These are phyloP conservation scores for Crenichthys baileyi DNA, from an alignment of 2,797 vertebrate genomes.

Conservation along the genomic window DNA sequence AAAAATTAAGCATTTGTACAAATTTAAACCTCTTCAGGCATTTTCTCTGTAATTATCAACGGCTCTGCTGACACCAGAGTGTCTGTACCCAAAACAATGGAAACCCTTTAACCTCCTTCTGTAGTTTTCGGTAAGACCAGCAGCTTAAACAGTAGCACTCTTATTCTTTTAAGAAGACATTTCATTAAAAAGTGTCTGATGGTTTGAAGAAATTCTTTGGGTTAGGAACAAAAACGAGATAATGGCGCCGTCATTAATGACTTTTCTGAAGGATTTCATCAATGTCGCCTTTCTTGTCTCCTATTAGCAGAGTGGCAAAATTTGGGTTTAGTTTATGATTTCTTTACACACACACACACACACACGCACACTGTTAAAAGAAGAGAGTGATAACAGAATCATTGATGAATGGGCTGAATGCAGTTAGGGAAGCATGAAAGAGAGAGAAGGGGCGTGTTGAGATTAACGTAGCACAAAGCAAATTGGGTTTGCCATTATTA, in stretches of 20 bases:
- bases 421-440: constrained; percentile 76
- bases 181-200: constrained; percentile 50
- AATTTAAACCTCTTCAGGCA: constrained; percentile 1
- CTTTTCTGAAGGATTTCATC: constrained; percentile 55
- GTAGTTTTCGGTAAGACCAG: constrained; percentile 33
- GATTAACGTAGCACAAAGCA: constrained; percentile 82
- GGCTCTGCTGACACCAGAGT: constrained; percentile 24
- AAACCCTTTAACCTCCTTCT: constrained; percentile 56
- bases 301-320: constrained; percentile 55
- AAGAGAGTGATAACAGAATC: constrained; percentile 77
- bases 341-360: constrained; percentile 15
- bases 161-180: constrained; percentile 14
- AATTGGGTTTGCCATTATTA: constrained; percentile 83
- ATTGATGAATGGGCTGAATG: constrained; percentile 78
- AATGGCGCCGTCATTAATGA: constrained; percentile 55
- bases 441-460: constrained; percentile 74
- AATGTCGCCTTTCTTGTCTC: constrained; percentile 58
- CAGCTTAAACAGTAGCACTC: constrained; percentile 43
- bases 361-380: constrained; percentile 41
- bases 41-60: constrained; percentile 35
- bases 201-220: constrained; percentile 61
- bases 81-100: constrained; percentile 38
- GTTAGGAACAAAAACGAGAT: constrained; percentile 61
- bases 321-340: constrained; percentile 64
- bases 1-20: neutral